phyloP scores from a whole-genome alignment of 1,140 invertebrate genomes.

The Tenebrio molitor region DNA sequence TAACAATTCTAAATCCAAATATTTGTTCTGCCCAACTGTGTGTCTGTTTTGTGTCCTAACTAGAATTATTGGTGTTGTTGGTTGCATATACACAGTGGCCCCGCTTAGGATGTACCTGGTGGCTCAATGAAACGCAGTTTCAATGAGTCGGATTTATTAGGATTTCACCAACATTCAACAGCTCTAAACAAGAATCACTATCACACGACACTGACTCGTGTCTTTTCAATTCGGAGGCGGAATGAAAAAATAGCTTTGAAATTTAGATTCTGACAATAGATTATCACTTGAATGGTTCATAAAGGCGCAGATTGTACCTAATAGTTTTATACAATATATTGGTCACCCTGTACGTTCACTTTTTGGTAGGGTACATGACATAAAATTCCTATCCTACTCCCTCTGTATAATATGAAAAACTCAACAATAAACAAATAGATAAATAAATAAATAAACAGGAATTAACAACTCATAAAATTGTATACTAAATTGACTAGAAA shows the following conservation, averaged over 20 bases:
- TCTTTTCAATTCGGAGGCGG: constrained; percentile 6
- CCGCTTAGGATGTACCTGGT: no score
- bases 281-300: constrained; percentile 16
- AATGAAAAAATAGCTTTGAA: constrained; percentile 36
- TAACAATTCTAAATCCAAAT: no score
- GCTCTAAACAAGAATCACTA: constrained; percentile 19
- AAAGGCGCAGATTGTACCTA: constrained; percentile 9
- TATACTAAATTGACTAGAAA: constrained; percentile 40
- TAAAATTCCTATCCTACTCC: constrained; percentile 18
- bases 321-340: constrained; percentile 1
- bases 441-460: no score
- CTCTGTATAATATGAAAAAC: neutral
- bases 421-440: constrained; percentile 34
- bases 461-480: neutral
- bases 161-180: constrained; percentile 17
- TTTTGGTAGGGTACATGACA: constrained; percentile 15
- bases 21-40: no score
- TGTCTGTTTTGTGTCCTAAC: no score
- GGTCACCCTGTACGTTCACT: constrained; percentile 22
- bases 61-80: no score
- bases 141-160: constrained; percentile 8
- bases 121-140: no score
- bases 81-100: no score
- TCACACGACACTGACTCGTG: neutral
- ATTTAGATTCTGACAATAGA: constrained; percentile 11